Conservation (phyloP, 2,888 invertebrate genomes). For the Brenthis hecate region DNA sequence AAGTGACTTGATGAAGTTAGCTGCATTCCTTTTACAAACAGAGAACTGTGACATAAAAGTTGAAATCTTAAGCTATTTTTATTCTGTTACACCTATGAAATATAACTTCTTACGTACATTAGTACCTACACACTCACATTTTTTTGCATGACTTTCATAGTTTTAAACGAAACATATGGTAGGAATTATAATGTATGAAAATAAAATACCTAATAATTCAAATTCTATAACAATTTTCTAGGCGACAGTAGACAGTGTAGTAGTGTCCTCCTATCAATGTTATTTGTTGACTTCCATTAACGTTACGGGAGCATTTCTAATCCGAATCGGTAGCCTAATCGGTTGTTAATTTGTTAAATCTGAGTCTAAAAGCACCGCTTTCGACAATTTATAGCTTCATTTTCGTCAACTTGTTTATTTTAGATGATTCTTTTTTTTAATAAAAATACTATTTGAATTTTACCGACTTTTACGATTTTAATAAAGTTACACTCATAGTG, state of each 20-base stretch:
- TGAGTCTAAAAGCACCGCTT: constrained; percentile 72
- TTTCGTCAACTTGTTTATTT: constrained; percentile 67
- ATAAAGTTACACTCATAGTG: constrained; percentile 56
- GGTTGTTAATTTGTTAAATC: constrained; percentile 79
- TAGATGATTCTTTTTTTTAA: constrained; percentile 53
- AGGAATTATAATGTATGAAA: no score
- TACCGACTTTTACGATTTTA: constrained; percentile 53
- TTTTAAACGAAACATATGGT: no score
- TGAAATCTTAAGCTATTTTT: no score
- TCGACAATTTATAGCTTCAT: constrained; percentile 77
- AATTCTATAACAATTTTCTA: constrained; percentile 23
- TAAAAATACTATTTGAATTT: constrained; percentile 48
- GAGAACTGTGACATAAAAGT: no score
- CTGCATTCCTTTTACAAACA: no score
- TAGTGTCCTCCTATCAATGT: constrained; percentile 52
- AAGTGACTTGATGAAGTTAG: no score
- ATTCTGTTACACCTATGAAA: no score
- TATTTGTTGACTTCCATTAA: constrained; percentile 73
- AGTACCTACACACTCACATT: no score
- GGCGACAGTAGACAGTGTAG: constrained; percentile 17
- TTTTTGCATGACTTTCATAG: no score
- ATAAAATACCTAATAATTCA: not conserved
- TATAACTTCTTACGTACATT: no score
- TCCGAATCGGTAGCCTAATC: constrained; percentile 80
- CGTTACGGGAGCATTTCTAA: constrained; percentile 61